Evolutionary conservation across 2,113 vertebrate genomes (phyloP), one percentile per base, ranked within the genome.

Genomic region (Junco hyemalis): DNA sequence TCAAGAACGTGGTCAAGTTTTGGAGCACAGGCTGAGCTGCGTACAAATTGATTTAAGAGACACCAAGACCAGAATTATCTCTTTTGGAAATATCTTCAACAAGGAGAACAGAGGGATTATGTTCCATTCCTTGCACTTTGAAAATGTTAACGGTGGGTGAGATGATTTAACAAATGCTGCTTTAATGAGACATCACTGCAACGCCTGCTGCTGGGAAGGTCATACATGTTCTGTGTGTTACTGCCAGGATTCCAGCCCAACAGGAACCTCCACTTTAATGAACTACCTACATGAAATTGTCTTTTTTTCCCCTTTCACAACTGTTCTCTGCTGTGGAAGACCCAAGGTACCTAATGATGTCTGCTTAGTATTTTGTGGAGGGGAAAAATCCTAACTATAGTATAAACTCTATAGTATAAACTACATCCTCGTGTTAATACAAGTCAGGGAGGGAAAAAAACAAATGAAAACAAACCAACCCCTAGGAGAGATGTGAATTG

Each of bases 161-260:
- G 54, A 38, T 23, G n/a, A 74, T 93, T 93, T 84, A 94, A 89
- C 72, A 81, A 95, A 95, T 82, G 77, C 73, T 81, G 69, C 60
- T 94, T 93, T 97, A 97, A 98, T 97, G 97, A 98, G 96, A 93
- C 90, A 88, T 74, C 66, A 57, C 33, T 65, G 88, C 73, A 93
- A 19, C 36, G 36, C 86, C 40, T 86, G 71, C 88, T 79, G 86
- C 74, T 95, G 94, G 53, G 63, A 86, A 97, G 97, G 96, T 96
- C 97, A 89, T 74, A 13, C 24, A 69, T 87, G 95, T 90, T 63
- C 86, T 84, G n/a, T 50, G 81, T 94, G 92, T 79, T 33, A 57
- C 68, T 84, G 56, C 93, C 5, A 33, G 36, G 51, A 63, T 89
- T 82, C 72, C 78, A 91, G 69, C 42, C 66, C 88, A 86, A 60